Percentiles rank a stretch among this genome's conserved stretches.
Conservation (phyloP, 30 jellyfish, hydroid and myxozoan species). For the Turritopsis dohrnii region DNA sequence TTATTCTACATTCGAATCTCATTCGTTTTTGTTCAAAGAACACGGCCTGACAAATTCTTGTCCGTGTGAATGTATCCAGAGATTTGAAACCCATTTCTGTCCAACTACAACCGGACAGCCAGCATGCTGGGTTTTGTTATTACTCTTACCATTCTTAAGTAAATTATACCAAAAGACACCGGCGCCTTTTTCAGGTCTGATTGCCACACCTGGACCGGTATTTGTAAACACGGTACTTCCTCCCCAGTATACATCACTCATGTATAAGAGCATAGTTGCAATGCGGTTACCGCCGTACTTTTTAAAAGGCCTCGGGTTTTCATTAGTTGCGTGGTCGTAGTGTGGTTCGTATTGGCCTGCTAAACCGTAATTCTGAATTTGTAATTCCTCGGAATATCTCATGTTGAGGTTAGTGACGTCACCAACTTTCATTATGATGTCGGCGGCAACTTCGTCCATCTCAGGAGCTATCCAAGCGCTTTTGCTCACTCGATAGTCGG, state of each 20-base stretch:
- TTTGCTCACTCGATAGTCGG: slow-evolving; percentile 70
- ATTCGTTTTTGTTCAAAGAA: slow-evolving; percentile 16
- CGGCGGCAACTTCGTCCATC: slow-evolving; percentile 62
- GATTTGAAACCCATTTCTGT: slow-evolving; percentile 35
- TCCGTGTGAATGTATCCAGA: slow-evolving; percentile 38
- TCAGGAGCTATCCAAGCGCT: slow-evolving; percentile 79
- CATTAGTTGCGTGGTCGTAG: slow-evolving; percentile 68
- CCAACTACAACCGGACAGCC: slow-evolving; percentile 36
- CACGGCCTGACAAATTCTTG: slow-evolving; percentile 38
- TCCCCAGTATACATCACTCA: slow-evolving; percentile 27
- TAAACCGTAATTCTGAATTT: slow-evolving; percentile 73
- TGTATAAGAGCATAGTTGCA: slow-evolving; percentile 26
- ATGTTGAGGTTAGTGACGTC: slow-evolving; percentile 61
- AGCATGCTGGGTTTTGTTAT: slow-evolving; percentile 30
- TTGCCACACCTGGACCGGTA: slow-evolving; percentile 33
- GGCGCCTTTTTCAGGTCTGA: slow-evolving; percentile 32
- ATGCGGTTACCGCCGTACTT: slow-evolving; percentile 66
- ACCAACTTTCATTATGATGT: slow-evolving; percentile 51
- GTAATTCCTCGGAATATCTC: slow-evolving; percentile 78
- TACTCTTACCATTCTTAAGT: slow-evolving; percentile 21
- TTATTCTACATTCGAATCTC: no score
- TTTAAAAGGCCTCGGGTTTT: slow-evolving; percentile 24
- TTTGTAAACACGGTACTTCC: slow-evolving; percentile 28
- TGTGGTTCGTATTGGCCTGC: slow-evolving; percentile 96
- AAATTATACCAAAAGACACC: slow-evolving; percentile 38